phyloP scores from a whole-genome alignment of 1,140 invertebrate species.

The Leptopilina boulardi region DNA sequence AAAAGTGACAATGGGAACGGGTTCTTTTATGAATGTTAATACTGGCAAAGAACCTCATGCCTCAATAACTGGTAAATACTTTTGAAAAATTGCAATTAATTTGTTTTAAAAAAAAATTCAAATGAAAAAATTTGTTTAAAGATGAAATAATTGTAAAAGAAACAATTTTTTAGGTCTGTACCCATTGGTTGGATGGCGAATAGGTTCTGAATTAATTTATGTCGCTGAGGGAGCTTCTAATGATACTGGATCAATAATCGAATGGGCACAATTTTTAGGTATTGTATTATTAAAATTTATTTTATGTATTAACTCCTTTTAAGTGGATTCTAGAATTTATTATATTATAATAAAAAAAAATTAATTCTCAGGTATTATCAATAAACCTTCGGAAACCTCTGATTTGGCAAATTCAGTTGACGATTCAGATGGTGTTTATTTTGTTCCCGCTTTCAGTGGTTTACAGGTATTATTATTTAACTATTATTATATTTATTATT shows the following conservation, averaged over 20 bases:
- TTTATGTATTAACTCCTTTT: background rate
- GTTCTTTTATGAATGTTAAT: slow-evolving; percentile 94
- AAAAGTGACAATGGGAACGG: slow-evolving; percentile 96
- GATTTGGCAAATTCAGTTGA: slow-evolving; percentile 83
- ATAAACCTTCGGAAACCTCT: slow-evolving; percentile 82
- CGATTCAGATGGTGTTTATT: slow-evolving; percentile 89
- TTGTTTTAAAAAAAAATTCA: background rate
- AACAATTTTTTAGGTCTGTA: slow-evolving; percentile 83
- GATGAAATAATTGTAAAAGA: slow-evolving; percentile 38
- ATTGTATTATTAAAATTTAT: background rate
- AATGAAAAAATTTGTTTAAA: slow-evolving; percentile 33
- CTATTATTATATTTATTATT: no score
- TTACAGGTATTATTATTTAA: slow-evolving; percentile 81
- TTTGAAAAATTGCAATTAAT: background rate
- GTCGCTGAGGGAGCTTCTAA: slow-evolving; percentile 90
- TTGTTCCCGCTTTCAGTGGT: slow-evolving; percentile 94
- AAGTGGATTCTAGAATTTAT: background rate
- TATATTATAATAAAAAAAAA: slow-evolving; percentile 24
- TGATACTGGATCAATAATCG: slow-evolving; percentile 91
- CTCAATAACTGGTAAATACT: slow-evolving; percentile 80
- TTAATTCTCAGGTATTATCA: slow-evolving; percentile 80
- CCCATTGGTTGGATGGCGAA: slow-evolving; percentile 93
- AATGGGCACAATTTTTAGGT: slow-evolving; percentile 90
- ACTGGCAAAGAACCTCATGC: slow-evolving; percentile 87
- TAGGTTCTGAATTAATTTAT: slow-evolving; percentile 83